Percentiles rank a stretch among this genome's conserved stretches.
Conservation (phyloP, 2,888 invertebrate genomes). For the Caenorhabditis zanzibari region DNA sequence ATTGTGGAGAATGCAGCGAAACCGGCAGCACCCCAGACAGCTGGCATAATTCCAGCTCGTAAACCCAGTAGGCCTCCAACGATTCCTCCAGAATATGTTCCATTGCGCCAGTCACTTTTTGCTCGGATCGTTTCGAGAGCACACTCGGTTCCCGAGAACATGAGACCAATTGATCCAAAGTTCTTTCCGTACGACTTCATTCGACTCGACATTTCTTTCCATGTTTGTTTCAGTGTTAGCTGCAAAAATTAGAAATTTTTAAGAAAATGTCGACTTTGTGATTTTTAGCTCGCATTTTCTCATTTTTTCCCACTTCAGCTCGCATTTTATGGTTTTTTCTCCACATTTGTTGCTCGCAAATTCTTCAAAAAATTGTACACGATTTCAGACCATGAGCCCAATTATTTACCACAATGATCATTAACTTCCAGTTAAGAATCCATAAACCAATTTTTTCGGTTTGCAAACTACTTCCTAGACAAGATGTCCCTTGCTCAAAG, state of each 20-base stretch:
- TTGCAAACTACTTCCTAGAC: not conserved
- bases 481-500: not conserved
- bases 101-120: constrained; percentile 97
- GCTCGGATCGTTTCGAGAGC: constrained; percentile 91
- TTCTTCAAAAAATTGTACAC: too few species aligned
- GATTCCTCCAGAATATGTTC: constrained; percentile 81
- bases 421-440: too few species aligned
- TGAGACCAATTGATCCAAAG: constrained; percentile 95
- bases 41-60: constrained; percentile 92
- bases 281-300: not conserved
- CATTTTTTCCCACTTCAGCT: not conserved
- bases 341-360: too few species aligned
- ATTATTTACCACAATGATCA: too few species aligned
- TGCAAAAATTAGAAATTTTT: constrained; percentile 62
- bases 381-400: too few species aligned
- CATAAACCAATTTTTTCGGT: too few species aligned
- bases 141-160: constrained; percentile 95
- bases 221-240: constrained; percentile 80
- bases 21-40: constrained; percentile 93
- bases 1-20: constrained; percentile 97
- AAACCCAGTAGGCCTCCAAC: constrained; percentile 90
- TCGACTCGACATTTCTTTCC: constrained; percentile 85
- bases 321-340: too few species aligned
- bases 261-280: not conserved
- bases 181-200: constrained; percentile 97